Conservation (phyloP, 1,140 invertebrate genomes). For the Heliconius eleuchia region DNA sequence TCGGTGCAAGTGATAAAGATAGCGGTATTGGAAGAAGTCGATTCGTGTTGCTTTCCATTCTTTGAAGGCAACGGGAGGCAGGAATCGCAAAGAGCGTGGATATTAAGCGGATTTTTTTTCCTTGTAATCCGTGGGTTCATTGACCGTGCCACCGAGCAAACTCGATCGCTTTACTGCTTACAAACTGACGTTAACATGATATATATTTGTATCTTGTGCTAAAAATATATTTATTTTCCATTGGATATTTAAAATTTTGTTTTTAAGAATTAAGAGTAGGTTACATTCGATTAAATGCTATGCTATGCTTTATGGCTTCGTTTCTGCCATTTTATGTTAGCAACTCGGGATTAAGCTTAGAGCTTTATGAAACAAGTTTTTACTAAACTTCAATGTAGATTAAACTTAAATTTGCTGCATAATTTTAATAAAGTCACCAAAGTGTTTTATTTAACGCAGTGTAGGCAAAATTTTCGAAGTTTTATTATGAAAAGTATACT, state of each 20-base stretch:
- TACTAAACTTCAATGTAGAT: too few relatives aligned
- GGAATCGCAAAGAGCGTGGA: constrained; percentile 55
- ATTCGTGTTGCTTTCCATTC: constrained; percentile 56
- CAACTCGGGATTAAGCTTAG: too few relatives aligned
- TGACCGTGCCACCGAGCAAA: constrained; percentile 45
- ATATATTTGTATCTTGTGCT: constrained; percentile 24
- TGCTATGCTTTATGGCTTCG: background rate
- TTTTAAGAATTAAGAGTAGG: background rate
- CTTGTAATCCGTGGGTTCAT: constrained; percentile 51
- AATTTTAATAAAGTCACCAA: too few relatives aligned
- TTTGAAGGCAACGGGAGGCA: constrained; percentile 64
- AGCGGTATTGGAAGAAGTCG: constrained; percentile 64
- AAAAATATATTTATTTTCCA: background rate
- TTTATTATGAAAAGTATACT: too few relatives aligned
- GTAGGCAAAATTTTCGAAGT: too few relatives aligned
- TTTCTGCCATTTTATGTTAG: background rate
- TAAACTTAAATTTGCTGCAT: too few relatives aligned
- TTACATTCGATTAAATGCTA: background rate
- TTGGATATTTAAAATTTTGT: background rate
- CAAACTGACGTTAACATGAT: constrained; percentile 33
- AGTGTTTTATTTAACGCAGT: too few relatives aligned
- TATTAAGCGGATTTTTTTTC: constrained; percentile 59
- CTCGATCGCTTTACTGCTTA: constrained; percentile 27
- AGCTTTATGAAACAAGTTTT: background rate
- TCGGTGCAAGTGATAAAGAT: constrained; percentile 53